Conservation (phyloP, 1,140 invertebrate genomes). For the Heliconius hewitsoni region DNA sequence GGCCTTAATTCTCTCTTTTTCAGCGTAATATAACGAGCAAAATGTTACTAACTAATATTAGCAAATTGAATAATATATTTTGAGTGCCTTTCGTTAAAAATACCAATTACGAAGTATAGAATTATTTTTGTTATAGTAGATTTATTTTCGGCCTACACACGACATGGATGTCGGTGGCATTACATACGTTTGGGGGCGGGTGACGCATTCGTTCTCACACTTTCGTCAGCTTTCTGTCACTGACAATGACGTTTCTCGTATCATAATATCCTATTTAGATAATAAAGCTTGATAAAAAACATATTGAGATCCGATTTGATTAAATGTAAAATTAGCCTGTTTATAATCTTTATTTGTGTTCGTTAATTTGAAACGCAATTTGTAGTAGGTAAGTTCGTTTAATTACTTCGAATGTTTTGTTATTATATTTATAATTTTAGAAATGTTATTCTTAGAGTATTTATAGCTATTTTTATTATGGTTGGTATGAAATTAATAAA, state of each 20-base stretch:
- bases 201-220: conserved; percentile 43
- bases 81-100: background rate
- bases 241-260: conserved; percentile 56
- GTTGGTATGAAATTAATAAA: background rate
- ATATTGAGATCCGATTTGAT: conserved; percentile 40
- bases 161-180: conserved; percentile 39
- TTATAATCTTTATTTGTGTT: conserved; percentile 47
- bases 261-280: conserved; percentile 65
- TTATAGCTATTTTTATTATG: background rate
- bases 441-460: background rate
- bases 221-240: conserved; percentile 44
- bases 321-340: conserved; percentile 45
- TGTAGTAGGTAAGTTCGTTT: background rate
- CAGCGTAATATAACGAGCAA: background rate
- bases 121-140: conserved; percentile 2
- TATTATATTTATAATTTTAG: background rate
- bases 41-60: background rate
- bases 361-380: conserved; percentile 43
- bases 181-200: conserved; percentile 31
- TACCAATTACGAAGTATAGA: background rate
- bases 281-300: conserved; percentile 60
- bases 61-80: background rate
- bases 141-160: conserved; percentile 30
- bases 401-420: background rate
- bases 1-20: too few species aligned